Percentiles rank a stretch among this genome's conserved stretches.
Conservation (phyloP, 2,797 vertebrate genomes). For the Basileuterus tristriatus region DNA sequence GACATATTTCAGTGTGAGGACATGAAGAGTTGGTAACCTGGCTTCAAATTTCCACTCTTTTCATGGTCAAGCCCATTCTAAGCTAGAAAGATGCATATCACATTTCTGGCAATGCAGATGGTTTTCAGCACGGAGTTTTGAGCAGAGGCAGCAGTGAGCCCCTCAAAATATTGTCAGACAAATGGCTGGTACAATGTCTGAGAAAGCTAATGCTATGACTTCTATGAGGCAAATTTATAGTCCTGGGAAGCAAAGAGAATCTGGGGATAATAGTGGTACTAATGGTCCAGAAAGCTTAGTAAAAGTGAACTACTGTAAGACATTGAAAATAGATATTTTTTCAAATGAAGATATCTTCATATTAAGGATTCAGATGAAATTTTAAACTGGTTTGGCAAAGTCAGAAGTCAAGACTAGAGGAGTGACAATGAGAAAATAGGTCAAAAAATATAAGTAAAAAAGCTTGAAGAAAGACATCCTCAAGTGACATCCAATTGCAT, state of each 20-base stretch:
- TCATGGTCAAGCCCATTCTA: background rate
- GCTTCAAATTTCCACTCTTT: background rate
- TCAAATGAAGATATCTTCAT: background rate
- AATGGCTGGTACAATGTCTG: background rate
- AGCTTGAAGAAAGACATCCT: background rate
- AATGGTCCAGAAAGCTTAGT: background rate
- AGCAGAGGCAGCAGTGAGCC: background rate
- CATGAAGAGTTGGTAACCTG: background rate
- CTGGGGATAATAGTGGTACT: background rate
- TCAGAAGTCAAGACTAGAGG: background rate
- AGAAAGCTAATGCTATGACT: background rate
- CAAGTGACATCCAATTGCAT: background rate
- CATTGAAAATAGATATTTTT: background rate
- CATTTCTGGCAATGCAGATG: background rate
- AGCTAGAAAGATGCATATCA: background rate
- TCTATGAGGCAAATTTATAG: background rate
- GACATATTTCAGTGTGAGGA: background rate
- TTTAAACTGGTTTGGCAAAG: background rate
- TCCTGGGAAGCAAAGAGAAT: background rate
- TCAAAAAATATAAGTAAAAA: background rate
- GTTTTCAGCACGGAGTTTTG: background rate
- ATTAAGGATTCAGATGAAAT: background rate
- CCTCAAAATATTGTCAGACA: background rate
- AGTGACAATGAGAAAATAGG: background rate
- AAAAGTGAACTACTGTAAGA: background rate